These are phyloP conservation scores for Drosophila quadrilineata DNA, from an alignment of 1,140 invertebrate species.

Conservation along the genomic window DNA sequence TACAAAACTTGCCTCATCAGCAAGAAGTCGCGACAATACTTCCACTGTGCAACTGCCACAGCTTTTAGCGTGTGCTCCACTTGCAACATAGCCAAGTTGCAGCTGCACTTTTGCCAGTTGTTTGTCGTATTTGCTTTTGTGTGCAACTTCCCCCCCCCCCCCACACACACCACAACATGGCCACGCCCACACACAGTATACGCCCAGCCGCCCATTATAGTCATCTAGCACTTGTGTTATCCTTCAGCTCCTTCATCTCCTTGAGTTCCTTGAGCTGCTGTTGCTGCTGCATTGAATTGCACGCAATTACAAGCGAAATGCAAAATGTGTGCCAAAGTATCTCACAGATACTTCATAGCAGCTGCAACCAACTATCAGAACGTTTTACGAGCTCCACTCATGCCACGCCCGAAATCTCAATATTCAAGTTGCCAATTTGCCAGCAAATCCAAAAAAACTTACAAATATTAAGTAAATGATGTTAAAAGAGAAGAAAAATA, in stretches of 20 bases:
- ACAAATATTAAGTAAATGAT: no score
- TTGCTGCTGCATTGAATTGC: conserved; percentile 55
- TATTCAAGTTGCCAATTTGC: conserved; percentile 30
- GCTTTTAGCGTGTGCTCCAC: conserved; percentile 56
- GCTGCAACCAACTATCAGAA: conserved; percentile 12
- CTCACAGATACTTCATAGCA: conserved; percentile 73
- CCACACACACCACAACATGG: no score
- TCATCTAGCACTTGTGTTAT: neutral
- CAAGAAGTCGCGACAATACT: conserved; percentile 73
- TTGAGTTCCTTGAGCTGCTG: conserved; percentile 26
- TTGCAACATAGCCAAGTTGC: conserved; percentile 15
- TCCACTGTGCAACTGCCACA: conserved; percentile 52
- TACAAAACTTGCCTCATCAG: conserved; percentile 34
- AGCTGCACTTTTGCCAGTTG: conserved; percentile 35
- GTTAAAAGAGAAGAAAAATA: no score
- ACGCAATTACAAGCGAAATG: conserved; percentile 72
- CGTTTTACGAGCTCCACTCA: conserved; percentile 14
- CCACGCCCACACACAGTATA: no score
- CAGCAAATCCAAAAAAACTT: no score
- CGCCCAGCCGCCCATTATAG: neutral
- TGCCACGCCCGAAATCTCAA: conserved; percentile 50
- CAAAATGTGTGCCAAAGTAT: conserved; percentile 75
- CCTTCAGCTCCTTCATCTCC: conserved; percentile 32
- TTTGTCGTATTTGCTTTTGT: conserved; percentile 19
- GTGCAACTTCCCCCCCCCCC: neutral